Base-by-base conservation (phyloP, 2,113 vertebrate genomes). In the Gallinago paraguaiae region DNA sequence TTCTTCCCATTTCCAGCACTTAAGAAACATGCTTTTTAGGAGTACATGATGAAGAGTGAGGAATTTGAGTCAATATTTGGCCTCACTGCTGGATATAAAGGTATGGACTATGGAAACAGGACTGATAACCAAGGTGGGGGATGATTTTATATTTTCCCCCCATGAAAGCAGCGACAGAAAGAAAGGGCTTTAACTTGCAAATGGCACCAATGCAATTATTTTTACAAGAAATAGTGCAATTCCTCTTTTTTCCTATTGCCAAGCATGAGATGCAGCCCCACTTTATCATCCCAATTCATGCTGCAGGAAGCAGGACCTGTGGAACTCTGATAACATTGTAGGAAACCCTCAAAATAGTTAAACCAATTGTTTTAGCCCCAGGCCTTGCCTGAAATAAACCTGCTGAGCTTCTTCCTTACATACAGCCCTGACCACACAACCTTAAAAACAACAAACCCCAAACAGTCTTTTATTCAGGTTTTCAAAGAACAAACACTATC, bases 351-450 rank as follows among this genome's bases (percentile, higher is more conserved):
- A 23, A 50, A 79, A 56, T 3, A 64, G n/a, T 63, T 6, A 33
- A 78, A 67, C 28, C 46, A 18, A 95, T 94, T 96, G 92, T 95
- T 95, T 60, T 5, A 82, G 82, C 59, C 64, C 37, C 92, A 81
- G 90, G 92, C 86, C 53, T 71, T 71, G 84, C 83, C 64, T 92
- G 88, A 82, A 86, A 92, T 81, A 86, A 94, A 82, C 92, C 92
- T 41, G 92, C 94, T 88, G 90, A 90, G 96, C 77, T 76, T 86
- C 93, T 91, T 95, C 95, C 96, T 96, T 19, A 33, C 71, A 77
- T 0, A 70, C 54, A 91, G 6, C 71, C 78, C 90, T 4, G 41
- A 70, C 17, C 83, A 63, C 39, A 10, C 70, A 48, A 88, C 82
- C 75, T 72, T 30, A 11, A 48, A 22, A 88, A 74, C 84, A 95